Percentiles rank a stretch among this genome's conserved stretches.
These are phyloP conservation scores for Tiliqua scincoides DNA, from an alignment of 2,113 vertebrate genomes.

Conservation along the genomic window DNA sequence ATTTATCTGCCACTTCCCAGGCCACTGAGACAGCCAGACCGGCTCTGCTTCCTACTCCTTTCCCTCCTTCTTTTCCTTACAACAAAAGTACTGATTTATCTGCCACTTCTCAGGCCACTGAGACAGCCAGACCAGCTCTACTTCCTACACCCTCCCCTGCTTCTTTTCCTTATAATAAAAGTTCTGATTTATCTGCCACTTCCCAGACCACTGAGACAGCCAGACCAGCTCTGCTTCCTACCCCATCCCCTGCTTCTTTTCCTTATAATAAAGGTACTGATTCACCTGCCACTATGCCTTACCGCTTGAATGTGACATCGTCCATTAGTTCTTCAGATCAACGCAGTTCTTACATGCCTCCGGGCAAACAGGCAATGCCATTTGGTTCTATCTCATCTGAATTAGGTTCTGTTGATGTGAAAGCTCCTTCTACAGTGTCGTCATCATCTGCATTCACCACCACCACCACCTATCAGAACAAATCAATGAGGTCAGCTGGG, in stretches of 20 bases:
- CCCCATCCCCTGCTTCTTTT: constrained; percentile 73
- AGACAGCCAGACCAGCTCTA: constrained; percentile 75
- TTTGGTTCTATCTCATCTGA: constrained; percentile 72
- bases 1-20: constrained; percentile 60
- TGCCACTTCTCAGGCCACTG: constrained; percentile 69
- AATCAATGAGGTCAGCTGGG: constrained; percentile 74
- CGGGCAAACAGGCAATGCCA: constrained; percentile 57
- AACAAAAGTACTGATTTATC: constrained; percentile 62
- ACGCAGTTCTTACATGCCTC: constrained; percentile 70
- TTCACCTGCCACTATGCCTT: constrained; percentile 60
- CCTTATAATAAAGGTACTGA: constrained; percentile 62
- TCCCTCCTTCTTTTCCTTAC: constrained; percentile 69
- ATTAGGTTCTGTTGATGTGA: constrained; percentile 71
- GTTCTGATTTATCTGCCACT: constrained; percentile 67
- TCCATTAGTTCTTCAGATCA: constrained; percentile 73
- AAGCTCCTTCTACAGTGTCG: constrained; percentile 53
- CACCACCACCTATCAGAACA: constrained; percentile 65
- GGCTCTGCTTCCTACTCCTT: constrained; percentile 75
- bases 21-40: constrained; percentile 73
- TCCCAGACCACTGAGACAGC: constrained; percentile 71
- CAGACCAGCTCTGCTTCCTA: constrained; percentile 79
- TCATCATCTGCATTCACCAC: constrained; percentile 53
- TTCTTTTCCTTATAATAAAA: constrained; percentile 58
- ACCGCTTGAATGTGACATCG: constrained; percentile 71
- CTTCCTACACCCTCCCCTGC: constrained; percentile 77